phyloP scores from a whole-genome alignment of 2,888 invertebrate genomes.

The Rugalucina vietnamica region DNA sequence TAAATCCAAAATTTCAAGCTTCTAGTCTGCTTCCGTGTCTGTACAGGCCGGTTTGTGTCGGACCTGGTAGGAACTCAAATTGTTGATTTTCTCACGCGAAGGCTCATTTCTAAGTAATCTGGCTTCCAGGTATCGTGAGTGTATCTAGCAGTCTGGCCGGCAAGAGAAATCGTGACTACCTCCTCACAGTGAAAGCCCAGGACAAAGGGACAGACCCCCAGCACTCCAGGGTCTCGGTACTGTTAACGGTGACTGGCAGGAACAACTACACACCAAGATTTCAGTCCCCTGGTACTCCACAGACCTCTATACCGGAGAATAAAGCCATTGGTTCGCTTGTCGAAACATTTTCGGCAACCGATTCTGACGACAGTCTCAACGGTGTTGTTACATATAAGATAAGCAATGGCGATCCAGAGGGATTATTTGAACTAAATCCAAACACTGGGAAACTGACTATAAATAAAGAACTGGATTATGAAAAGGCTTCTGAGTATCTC shows the following conservation, averaged over 20 bases:
- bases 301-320: constrained; percentile 96
- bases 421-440: constrained; percentile 92
- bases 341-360: constrained; percentile 91
- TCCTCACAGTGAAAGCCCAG: constrained; percentile 89
- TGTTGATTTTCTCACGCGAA: too few relatives aligned
- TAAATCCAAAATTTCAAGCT: too few relatives aligned
- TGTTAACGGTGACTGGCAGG: constrained; percentile 88
- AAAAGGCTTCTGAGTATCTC: constrained; percentile 92
- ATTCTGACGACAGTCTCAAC: constrained; percentile 94
- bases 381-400: constrained; percentile 91
- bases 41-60: too few relatives aligned
- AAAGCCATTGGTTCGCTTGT: constrained; percentile 94
- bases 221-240: constrained; percentile 89
- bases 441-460: constrained; percentile 92
- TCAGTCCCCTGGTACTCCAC: constrained; percentile 89
- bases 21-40: too few relatives aligned
- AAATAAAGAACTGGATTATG: constrained; percentile 92
- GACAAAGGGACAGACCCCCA: constrained; percentile 96
- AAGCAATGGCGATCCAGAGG: constrained; percentile 89
- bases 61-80: too few relatives aligned
- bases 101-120: constrained; percentile 18
- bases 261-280: constrained; percentile 93
- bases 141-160: constrained; percentile 87
- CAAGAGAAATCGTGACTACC: constrained; percentile 86
- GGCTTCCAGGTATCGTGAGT: constrained; percentile 87